Evolutionary conservation across 2,113 vertebrate genomes (phyloP).

Genomic region (Cochlearius cochlearius): DNA sequence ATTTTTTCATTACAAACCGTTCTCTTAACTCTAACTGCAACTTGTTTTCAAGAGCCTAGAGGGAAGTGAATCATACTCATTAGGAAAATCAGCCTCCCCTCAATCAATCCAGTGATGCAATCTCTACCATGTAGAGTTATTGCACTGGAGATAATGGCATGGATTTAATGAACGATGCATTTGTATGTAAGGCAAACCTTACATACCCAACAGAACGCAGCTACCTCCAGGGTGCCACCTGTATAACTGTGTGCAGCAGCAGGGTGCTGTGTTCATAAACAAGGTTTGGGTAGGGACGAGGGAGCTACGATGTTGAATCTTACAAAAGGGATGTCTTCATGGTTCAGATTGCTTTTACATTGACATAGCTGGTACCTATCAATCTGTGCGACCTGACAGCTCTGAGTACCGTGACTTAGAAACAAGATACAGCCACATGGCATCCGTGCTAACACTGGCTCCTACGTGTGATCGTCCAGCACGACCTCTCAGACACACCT

Average conservation of each 20-base stretch:
- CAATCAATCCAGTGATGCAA: not conserved
- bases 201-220: not conserved
- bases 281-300: not conserved
- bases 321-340: not conserved
- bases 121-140: not conserved
- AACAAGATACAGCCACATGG: not conserved
- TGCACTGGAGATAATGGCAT: not conserved
- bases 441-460: not conserved
- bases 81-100: conserved; percentile 27
- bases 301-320: not conserved
- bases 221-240: not conserved
- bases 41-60: conserved; percentile 1
- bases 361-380: not conserved
- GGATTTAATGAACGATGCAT: not conserved
- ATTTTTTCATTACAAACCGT: not conserved
- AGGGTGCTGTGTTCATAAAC: not conserved
- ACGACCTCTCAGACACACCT: not conserved
- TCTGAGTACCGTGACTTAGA: not conserved
- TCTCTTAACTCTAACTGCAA: conserved; percentile 3
- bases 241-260: not conserved
- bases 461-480: not conserved
- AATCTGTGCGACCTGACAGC: not conserved
- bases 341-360: not conserved
- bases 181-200: not conserved
- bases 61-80: conserved; percentile 13